Evolutionary conservation across 2,797 vertebrate genomes (phyloP), one percentile per base, ranked within the genome.

Genomic region (Macroramphosus scolopax): DNA sequence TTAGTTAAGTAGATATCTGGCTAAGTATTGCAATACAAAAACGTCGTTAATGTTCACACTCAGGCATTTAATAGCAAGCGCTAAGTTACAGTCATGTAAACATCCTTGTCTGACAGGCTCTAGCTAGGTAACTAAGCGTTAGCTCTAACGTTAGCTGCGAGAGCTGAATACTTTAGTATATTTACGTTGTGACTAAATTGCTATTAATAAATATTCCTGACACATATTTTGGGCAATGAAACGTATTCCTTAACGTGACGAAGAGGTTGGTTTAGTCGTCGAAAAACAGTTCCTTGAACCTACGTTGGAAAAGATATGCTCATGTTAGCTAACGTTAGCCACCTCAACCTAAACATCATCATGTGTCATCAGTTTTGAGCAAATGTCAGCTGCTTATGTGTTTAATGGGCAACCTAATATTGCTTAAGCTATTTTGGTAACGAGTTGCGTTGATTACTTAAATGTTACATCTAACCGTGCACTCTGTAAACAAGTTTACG

Each of bases 51-150:
- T 15, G 14, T 12, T 17, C 1, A 8, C 10, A 13, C 3, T 2
- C 7, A 34, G 25, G 15, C 24, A 10, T 26, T 3, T 33, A 12
- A n/a, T 17, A 6, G 13, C 36, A 5, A 10, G 24, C 24, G 29
- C 11, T 54, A 32, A 22, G 20, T 6, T 3, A 22, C 46, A 35
- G 44, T 34, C 17, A n/a, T 32, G 46, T 39, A 41, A 20, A 44
- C 15, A 12, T 20, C 10, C 26, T 16, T 29, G 28, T 36, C 15
- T 61, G 49, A 22, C 31, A 51, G 24, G 11, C 31, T 22, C 47
- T 41, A 55, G 68, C 51, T 39, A 4, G 30, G 14, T 46, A 53
- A n/a, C n/a, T n/a, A n/a, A n/a, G 43, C 69, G 12, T 43, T 74
- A 81, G 74, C 67, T 9, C 44, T 41, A 66, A 18, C 26, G 9